Percentiles rank a stretch among this genome's conserved stretches.
Evolutionary conservation across 1,140 invertebrate genomes (phyloP).

Genomic region (Leguminivora glycinivorella): DNA sequence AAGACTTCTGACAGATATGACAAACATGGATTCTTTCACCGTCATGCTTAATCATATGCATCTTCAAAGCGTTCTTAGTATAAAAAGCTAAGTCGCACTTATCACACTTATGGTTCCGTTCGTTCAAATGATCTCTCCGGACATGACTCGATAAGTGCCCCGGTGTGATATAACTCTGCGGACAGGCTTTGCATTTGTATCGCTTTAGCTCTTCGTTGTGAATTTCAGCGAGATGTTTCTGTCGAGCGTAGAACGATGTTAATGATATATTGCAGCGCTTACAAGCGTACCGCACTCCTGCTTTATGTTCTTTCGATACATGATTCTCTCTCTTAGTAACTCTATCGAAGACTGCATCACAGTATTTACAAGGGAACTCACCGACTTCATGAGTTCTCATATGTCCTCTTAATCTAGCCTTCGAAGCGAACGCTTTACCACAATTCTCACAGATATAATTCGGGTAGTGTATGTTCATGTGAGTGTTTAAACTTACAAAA

Average conservation of each 20-base stretch:
- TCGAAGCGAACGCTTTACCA: conserved; percentile 77
- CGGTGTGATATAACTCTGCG: conserved; percentile 63
- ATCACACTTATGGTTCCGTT: conserved; percentile 71
- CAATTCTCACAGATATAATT: conserved; percentile 73
- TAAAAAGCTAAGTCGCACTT: conserved; percentile 73
- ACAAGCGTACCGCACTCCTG: conserved; percentile 63
- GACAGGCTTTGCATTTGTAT: conserved; percentile 68
- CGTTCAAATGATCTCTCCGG: conserved; percentile 68
- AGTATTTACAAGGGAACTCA: conserved; percentile 64
- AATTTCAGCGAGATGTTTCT: conserved; percentile 64
- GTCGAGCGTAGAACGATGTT: conserved; percentile 59
- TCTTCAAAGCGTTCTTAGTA: conserved; percentile 80
- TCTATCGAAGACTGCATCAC: conserved; percentile 71
- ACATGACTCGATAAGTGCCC: conserved; percentile 65
- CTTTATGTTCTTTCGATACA: conserved; percentile 65
- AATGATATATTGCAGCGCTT: conserved; percentile 61
- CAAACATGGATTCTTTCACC: conserved; percentile 74
- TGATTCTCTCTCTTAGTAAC: conserved; percentile 66
- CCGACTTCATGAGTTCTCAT: conserved; percentile 69
- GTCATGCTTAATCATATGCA: conserved; percentile 88
- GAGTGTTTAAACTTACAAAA: conserved; percentile 68
- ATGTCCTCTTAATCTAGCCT: conserved; percentile 76
- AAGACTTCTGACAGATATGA: conserved; percentile 67
- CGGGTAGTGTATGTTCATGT: conserved; percentile 73
- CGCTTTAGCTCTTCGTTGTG: conserved; percentile 67